Percentiles rank a stretch among this genome's conserved stretches.
Conservation (phyloP, 1,140 invertebrate genomes). For the Drosophila murphyi region DNA sequence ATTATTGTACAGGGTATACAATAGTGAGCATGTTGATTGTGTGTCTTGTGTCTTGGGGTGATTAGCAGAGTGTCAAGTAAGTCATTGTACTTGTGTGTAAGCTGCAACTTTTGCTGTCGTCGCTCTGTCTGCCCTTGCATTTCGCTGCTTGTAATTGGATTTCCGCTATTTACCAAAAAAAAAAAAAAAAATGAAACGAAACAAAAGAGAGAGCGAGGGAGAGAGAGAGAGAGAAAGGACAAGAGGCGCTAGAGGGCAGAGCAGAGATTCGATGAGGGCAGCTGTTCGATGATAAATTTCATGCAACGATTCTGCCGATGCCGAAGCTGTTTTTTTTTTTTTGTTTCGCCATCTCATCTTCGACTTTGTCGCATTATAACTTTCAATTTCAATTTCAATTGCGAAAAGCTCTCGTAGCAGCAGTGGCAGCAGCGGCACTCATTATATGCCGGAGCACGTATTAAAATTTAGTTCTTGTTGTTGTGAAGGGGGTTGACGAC, state of each 20-base stretch:
- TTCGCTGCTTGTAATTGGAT: conserved; percentile 73
- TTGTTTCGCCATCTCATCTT: neutral
- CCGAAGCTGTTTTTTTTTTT: conserved; percentile 10
- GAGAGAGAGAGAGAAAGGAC: neutral
- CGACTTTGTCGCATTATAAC: conserved; percentile 58
- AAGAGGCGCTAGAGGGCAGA: neutral
- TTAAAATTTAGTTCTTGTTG: conserved; percentile 1
- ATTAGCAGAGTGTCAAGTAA: conserved; percentile 12
- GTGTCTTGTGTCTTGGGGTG: conserved; percentile 4
- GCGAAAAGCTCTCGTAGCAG: conserved; percentile 54
- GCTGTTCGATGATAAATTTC: conserved; percentile 75
- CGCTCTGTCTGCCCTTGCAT: conserved; percentile 60
- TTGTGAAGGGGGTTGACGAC: neutral
- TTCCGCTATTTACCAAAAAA: conserved; percentile 65
- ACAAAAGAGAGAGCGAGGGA: conserved; percentile 3
- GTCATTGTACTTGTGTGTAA: conserved; percentile 49
- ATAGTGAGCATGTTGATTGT: neutral
- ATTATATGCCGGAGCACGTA: conserved; percentile 49
- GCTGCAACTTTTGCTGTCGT: conserved; percentile 31
- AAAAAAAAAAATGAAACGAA: conserved; percentile 4
- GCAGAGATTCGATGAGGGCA: conserved; percentile 32
- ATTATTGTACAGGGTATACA: too few species aligned
- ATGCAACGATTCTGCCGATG: conserved; percentile 18
- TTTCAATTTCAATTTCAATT: conserved; percentile 83
- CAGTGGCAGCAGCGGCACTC: conserved; percentile 24